Evolutionary conservation across 92 coral and sea anemone species (phyloP), one percentile per base, ranked within the genome.

Genomic region (Epizoanthus rinbou): DNA sequence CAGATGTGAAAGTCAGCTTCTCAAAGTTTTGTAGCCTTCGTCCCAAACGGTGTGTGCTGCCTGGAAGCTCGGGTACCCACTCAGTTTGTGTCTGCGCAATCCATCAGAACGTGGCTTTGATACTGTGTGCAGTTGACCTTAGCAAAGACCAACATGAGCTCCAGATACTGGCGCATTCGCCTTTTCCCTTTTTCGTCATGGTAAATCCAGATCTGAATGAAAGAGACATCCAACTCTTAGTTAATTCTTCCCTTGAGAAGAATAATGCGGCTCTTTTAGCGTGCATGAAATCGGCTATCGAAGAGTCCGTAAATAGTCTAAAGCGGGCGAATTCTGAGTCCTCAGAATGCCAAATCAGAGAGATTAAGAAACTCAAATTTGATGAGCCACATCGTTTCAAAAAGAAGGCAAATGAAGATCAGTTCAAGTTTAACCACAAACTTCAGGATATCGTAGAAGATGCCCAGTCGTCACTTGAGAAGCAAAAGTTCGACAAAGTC

Each of bases 1-100:
- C 64, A 0, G 43, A 73, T 22, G 56, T 45, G n/a, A 52, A 73
- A 11, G 28, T 73, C 28, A 35, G 80, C 47, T 74, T 74, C n/a
- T 74, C 80, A 13, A 74, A 56, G 24, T 74, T 74, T 56, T 74
- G 80, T 31, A 74, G 80, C 58, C 80, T 74, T 10, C 22, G 52
- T 16, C 79, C 79, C 57, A 74, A 74, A 31, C 53, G 79, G 79
- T 74, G 79, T 74, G 47, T 74, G 4, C 35, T 54, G 14, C 62
- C 33, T 2, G 79, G 79, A 74, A 21, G 43, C 57, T 25, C 79
- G 25, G 79, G 79, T 5, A 74, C 79, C 4, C 79, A 53, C 56
- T 74, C 64, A 22, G 47, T 74, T 74, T 53, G 64, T 54, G 64
- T 74, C 8, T 74, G 79, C 57, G 53, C 79, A 52, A 74, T 54